Conservation (phyloP, 2,113 vertebrate species). For the Myxocyprinus asiaticus region DNA sequence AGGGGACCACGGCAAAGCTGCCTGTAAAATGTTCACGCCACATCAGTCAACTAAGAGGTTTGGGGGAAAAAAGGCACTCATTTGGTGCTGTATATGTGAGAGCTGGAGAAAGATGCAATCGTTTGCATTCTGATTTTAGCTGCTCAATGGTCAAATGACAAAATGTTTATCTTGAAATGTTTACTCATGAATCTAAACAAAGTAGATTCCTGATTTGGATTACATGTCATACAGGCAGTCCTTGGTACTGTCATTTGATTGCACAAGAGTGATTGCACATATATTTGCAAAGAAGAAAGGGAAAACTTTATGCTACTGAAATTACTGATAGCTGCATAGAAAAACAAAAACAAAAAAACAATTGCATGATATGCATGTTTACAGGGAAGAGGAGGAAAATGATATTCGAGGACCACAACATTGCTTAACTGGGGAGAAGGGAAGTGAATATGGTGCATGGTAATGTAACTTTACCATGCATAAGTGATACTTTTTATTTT, state of each 20-base stretch:
- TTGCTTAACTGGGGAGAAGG: too few relatives aligned
- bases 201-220: not conserved
- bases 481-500: too few relatives aligned
- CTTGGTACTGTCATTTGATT: too few relatives aligned
- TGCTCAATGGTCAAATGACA: constrained; percentile 1
- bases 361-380: not conserved
- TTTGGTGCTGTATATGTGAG: not conserved
- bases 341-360: not conserved
- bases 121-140: not conserved
- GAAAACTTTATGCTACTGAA: not conserved
- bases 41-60: constrained; percentile 36
- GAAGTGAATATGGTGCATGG: too few relatives aligned
- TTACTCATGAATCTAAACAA: not conserved
- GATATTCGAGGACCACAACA: not conserved
- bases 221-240: too few relatives aligned
- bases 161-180: not conserved
- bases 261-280: not conserved
- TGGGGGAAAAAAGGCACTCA: constrained; percentile 12
- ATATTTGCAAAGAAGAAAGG: not conserved
- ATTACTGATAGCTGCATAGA: not conserved
- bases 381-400: not conserved
- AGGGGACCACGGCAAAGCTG: constrained; percentile 18
- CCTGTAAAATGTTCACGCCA: constrained; percentile 39
- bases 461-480: too few relatives aligned
- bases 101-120: not conserved